Conservation (phyloP, 2,888 invertebrate species). For the Coenonympha arcania region DNA sequence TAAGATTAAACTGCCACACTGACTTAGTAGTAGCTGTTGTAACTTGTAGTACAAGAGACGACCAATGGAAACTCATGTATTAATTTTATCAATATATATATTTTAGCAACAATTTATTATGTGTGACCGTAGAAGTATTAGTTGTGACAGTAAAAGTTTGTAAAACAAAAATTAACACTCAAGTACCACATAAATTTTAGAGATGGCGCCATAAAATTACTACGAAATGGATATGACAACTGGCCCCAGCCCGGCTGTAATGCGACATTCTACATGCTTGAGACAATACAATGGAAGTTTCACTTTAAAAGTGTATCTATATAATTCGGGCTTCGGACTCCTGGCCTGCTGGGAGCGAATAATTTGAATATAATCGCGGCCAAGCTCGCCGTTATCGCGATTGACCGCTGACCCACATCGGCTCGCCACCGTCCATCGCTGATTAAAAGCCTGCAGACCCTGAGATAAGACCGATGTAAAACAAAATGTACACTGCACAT, state of each 20-base stretch:
- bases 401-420: slow-evolving; percentile 66
- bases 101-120: too few species aligned
- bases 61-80: background rate
- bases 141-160: too few species aligned
- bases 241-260: too few species aligned
- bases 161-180: too few species aligned
- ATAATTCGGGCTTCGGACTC: background rate
- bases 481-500: background rate
- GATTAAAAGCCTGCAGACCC: slow-evolving; percentile 19
- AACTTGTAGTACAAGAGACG: background rate
- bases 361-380: slow-evolving; percentile 63
- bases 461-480: slow-evolving; percentile 9
- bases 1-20: slow-evolving; percentile 10
- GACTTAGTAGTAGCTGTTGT: background rate
- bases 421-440: slow-evolving; percentile 24
- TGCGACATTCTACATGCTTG: too few species aligned
- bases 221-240: too few species aligned
- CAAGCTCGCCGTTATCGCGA: slow-evolving; percentile 56
- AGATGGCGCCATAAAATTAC: too few species aligned
- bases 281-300: too few species aligned
- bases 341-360: slow-evolving; percentile 37
- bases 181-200: too few species aligned
- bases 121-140: too few species aligned
- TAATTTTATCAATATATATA: background rate
- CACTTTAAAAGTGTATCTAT: background rate